Base-by-base conservation (phyloP, 2,113 vertebrate genomes). In the Perognathus longimembris region DNA sequence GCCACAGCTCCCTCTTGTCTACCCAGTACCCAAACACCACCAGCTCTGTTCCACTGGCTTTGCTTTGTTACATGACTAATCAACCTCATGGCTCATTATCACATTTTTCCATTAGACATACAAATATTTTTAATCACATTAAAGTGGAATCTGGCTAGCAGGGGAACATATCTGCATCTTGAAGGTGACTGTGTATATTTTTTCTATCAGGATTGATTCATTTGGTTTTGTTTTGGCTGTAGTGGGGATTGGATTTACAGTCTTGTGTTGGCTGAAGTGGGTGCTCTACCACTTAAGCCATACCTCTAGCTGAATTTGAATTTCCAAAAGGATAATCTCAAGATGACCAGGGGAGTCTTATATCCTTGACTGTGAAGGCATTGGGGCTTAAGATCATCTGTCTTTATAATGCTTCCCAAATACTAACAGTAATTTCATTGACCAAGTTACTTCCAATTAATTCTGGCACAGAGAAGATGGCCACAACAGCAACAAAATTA, bases 381-480 rank as follows among this genome's bases (percentile, higher is more conserved):
- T 66, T 69, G 24, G 32, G 28, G 40, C 5, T 82, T 88, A 15
- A 80, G 3, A 36, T 6, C 57, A 59, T 10, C 32, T 11, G 22
- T 63, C 57, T 69, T 54, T 54, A 15, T 18, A 32, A n/a, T 73
- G n/a, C 38, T 88, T 36, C 64, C 50, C 54, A 32, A 63, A 10
- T 12, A 83, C 40, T 36, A 89, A 81, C 14, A 34, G n/a, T 59
- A 59, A 93, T 79, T 32, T 80, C 67, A 89, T 40, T 74, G 61
- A 61, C 34, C 40, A 66, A 76, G 15, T 6, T 28, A n/a, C 45
- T 50, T 90, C 40, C 88, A 64, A 66, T 89, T 75, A 85, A 83
- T 70, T 74, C 54, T 86, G 54, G 5, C 50, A 20, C 30, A 86
- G 17, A 90, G 79, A 88, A 70, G 4, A 63, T 17, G 40, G 1